phyloP scores from a whole-genome alignment of 2,888 invertebrate species.

The Ephialtes manifestator region DNA sequence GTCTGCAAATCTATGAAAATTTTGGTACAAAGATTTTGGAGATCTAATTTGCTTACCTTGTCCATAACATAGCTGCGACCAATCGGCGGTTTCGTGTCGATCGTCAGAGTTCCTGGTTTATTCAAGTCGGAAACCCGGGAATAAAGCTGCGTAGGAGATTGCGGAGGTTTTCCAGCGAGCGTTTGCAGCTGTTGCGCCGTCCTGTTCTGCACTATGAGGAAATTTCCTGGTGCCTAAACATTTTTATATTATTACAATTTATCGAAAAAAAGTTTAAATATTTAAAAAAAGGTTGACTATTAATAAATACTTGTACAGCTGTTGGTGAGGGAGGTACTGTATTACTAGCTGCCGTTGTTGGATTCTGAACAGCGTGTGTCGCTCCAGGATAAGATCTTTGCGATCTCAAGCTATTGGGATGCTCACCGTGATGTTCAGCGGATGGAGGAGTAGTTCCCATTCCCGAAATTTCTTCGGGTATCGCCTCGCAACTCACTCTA shows the following conservation, averaged over 20 bases:
- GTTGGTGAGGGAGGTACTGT: constrained; percentile 87
- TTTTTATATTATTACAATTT: not conserved
- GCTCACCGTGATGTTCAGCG: constrained; percentile 85
- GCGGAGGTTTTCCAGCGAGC: constrained; percentile 88
- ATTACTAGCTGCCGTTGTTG: constrained; percentile 80
- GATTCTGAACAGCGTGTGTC: constrained; percentile 82
- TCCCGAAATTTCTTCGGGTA: constrained; percentile 94
- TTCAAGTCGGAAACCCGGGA: constrained; percentile 85
- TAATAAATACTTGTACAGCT: constrained; percentile 77
- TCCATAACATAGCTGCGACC: constrained; percentile 81
- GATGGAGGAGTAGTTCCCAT: constrained; percentile 91
- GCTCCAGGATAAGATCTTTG: constrained; percentile 87
- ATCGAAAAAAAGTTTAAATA: not conserved
- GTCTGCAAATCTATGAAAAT: too few species aligned
- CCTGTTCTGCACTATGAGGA: constrained; percentile 79
- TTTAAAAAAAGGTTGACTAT: not conserved
- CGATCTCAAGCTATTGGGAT: constrained; percentile 86
- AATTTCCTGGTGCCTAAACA: constrained; percentile 78
- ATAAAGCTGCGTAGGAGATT: constrained; percentile 89
- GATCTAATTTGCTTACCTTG: constrained; percentile 75
- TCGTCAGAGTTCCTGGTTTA: constrained; percentile 76
- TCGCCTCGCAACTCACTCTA: constrained; percentile 95
- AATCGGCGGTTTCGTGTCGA: constrained; percentile 84
- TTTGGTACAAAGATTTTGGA: not conserved
- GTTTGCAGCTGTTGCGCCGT: constrained; percentile 75